These are phyloP conservation scores for Drosophila trapezifrons DNA, from an alignment of 1,140 invertebrate genomes.

Conservation along the genomic window DNA sequence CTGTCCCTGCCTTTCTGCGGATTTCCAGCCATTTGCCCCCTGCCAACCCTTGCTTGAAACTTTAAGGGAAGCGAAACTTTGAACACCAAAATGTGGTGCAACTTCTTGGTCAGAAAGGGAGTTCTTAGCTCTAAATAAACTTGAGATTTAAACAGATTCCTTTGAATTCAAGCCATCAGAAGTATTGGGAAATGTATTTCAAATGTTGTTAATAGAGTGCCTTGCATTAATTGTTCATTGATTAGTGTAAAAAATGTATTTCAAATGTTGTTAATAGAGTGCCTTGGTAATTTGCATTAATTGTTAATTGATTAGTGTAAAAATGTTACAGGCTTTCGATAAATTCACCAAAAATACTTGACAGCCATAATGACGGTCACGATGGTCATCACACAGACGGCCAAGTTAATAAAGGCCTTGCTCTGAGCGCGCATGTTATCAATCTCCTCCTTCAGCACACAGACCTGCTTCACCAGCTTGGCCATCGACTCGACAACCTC, in stretches of 20 bases:
- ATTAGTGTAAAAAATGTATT: too few relatives aligned
- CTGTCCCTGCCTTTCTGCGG: background rate
- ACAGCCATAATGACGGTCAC: conserved; percentile 18
- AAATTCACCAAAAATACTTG: conserved; percentile 4
- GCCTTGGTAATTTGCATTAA: too few relatives aligned
- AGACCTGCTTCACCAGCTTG: conserved; percentile 21
- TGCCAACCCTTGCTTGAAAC: background rate
- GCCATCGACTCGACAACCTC: conserved; percentile 4
- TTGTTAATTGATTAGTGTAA: conserved; percentile 7
- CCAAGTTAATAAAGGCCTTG: background rate
- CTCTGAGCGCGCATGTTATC: conserved; percentile 1
- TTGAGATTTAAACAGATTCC: too few relatives aligned
- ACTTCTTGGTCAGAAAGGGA: background rate
- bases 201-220: background rate
- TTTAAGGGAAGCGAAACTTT: background rate
- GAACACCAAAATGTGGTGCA: background rate
- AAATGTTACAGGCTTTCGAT: conserved; percentile 2
- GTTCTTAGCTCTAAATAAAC: too few relatives aligned
- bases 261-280: too few relatives aligned
- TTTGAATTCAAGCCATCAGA: too few relatives aligned
- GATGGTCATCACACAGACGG: background rate
- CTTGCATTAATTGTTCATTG: background rate
- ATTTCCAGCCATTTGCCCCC: background rate
- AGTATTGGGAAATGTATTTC: too few relatives aligned
- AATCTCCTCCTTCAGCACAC: conserved; percentile 28